Evolutionary conservation across 53 echinoderm and acorn worm genomes (phyloP).

Genomic region (Actinopyga echinites): DNA sequence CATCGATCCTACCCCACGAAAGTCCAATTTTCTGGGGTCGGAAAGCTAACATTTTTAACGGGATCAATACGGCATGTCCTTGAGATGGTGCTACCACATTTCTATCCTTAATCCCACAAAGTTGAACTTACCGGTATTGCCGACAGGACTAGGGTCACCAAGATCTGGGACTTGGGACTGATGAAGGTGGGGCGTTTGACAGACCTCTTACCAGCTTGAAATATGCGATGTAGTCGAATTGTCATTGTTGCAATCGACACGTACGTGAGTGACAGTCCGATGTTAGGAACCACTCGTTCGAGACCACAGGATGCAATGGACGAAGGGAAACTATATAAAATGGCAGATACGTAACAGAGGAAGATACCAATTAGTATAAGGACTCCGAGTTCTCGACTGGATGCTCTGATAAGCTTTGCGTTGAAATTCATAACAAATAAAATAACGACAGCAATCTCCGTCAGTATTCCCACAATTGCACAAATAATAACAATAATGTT

Average conservation of each 20-base stretch:
- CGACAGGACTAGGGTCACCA: slow-evolving; percentile 57
- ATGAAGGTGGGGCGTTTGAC: slow-evolving; percentile 84
- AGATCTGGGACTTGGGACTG: slow-evolving; percentile 77
- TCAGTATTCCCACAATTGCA: slow-evolving; percentile 52
- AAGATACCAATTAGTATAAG: slow-evolving; percentile 82
- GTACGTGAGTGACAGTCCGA: slow-evolving; percentile 77
- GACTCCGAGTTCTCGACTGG: slow-evolving; percentile 84
- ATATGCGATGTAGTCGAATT: slow-evolving; percentile 84
- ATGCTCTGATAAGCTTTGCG: slow-evolving; percentile 80
- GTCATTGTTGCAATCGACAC: slow-evolving; percentile 87
- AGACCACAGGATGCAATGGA: slow-evolving; percentile 46
- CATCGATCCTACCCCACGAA: no score
- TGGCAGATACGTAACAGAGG: slow-evolving; percentile 55
- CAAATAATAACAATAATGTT: slow-evolving; percentile 41
- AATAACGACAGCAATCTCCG: slow-evolving; percentile 48
- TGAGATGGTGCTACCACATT: no score
- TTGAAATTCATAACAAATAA: slow-evolving; percentile 72
- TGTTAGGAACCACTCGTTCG: slow-evolving; percentile 63
- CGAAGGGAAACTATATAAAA: slow-evolving; percentile 55
- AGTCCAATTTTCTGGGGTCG: no score
- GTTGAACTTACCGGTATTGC: slow-evolving; percentile 74
- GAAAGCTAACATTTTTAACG: no score
- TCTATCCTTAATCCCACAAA: no score
- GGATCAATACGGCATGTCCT: no score
- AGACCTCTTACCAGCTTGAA: slow-evolving; percentile 71